Conservation (phyloP, 92 coral and sea anemone genomes). For the Umimayanthus kanabou region DNA sequence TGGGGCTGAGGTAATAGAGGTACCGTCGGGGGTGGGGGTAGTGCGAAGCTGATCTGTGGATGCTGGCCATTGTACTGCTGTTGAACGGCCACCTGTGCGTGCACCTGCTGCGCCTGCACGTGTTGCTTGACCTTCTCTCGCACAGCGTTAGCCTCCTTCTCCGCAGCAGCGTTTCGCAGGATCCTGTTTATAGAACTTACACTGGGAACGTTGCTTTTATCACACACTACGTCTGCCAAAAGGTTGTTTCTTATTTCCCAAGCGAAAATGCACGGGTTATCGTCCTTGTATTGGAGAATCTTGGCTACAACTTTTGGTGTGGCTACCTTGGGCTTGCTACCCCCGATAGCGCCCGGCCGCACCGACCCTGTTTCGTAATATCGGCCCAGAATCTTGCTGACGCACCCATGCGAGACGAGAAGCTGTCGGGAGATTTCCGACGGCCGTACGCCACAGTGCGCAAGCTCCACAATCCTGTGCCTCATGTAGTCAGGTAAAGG, state of each 20-base stretch:
- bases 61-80: slow-evolving; percentile 80
- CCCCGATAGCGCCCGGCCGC: slow-evolving; percentile 98
- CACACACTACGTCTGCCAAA: slow-evolving; percentile 89
- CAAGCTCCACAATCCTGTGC: slow-evolving; percentile 98
- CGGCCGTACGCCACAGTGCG: slow-evolving; percentile 99
- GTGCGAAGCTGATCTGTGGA: slow-evolving; percentile 89
- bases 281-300: slow-evolving; percentile 92
- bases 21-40: slow-evolving; percentile 79
- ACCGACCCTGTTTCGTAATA: slow-evolving; percentile 99
- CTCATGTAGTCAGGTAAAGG: slow-evolving; percentile 99
- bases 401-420: slow-evolving; percentile 99
- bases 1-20: slow-evolving; percentile 62
- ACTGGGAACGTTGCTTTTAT: slow-evolving; percentile 94
- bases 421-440: slow-evolving; percentile 99
- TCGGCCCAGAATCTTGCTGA: slow-evolving; percentile 97
- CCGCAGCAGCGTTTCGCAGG: slow-evolving; percentile 83
- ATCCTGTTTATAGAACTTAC: slow-evolving; percentile 98
- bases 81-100: slow-evolving; percentile 80
- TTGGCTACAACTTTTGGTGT: slow-evolving; percentile 95
- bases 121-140: slow-evolving; percentile 94
- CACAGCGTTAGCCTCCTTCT: slow-evolving; percentile 90
- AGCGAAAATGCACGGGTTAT: slow-evolving; percentile 97
- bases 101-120: slow-evolving; percentile 88
- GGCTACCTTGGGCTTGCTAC: slow-evolving; percentile 97
- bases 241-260: slow-evolving; percentile 98